Percentiles rank a stretch among this genome's conserved stretches.
Conservation (phyloP, 2,888 invertebrate genomes). For the Pollenia griseotomentosa region DNA sequence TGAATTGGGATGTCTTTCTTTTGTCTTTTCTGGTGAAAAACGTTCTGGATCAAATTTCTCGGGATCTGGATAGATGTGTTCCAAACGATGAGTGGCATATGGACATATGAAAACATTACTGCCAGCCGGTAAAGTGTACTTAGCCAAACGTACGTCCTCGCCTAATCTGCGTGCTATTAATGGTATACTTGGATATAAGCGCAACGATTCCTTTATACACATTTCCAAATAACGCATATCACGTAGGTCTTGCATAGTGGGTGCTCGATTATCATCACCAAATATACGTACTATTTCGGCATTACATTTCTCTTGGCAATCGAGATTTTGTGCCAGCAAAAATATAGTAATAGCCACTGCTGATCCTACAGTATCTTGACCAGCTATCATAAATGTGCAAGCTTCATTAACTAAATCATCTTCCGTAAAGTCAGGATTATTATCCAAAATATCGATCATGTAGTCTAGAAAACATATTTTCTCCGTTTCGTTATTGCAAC, state of each 20-base stretch:
- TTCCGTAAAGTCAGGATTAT: constrained; percentile 85
- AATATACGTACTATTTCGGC: constrained; percentile 85
- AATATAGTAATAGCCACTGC: constrained; percentile 86
- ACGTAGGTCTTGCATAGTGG: constrained; percentile 86
- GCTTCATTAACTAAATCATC: constrained; percentile 87
- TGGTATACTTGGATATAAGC: constrained; percentile 84
- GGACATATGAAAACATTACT: constrained; percentile 86
- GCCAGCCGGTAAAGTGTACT: constrained; percentile 85
- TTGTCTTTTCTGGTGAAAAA: constrained; percentile 85
- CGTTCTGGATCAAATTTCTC: constrained; percentile 86
- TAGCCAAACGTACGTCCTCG: constrained; percentile 83
- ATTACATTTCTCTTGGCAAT: constrained; percentile 84
- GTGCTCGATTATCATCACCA: constrained; percentile 83
- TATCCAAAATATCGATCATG: constrained; percentile 85
- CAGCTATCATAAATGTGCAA: constrained; percentile 88
- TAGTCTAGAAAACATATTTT: constrained; percentile 85
- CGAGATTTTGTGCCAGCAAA: constrained; percentile 85
- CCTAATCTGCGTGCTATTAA: constrained; percentile 82
- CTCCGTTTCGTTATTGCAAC: constrained; percentile 74
- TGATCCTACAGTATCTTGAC: constrained; percentile 87
- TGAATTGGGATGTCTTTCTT: constrained; percentile 86
- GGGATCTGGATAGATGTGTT: constrained; percentile 86
- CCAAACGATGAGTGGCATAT: constrained; percentile 86
- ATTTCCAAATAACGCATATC: constrained; percentile 88
- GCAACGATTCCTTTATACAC: constrained; percentile 88